These are phyloP conservation scores for Cyaniris semiargus DNA, from an alignment of 2,888 invertebrate genomes.

Conservation along the genomic window DNA sequence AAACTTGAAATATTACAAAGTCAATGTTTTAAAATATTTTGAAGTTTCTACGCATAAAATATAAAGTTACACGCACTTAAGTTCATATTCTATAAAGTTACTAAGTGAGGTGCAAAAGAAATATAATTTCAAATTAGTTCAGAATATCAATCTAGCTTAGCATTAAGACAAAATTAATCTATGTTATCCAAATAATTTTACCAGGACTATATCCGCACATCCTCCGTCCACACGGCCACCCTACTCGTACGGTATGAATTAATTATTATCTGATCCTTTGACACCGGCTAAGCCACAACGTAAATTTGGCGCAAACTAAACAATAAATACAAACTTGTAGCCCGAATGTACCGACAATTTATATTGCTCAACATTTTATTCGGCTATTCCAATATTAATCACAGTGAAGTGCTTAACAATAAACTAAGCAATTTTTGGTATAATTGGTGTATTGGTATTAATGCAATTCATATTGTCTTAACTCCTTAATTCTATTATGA, in stretches of 20 bases:
- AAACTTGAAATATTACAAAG: no score
- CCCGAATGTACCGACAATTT: conserved; percentile 17
- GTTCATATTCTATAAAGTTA: no score
- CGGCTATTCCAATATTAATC: background rate
- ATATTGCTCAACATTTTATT: background rate
- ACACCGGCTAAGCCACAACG: conserved; percentile 26
- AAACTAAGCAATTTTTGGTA: background rate
- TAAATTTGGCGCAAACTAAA: conserved; percentile 27
- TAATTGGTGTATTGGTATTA: background rate
- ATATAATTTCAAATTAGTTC: no score
- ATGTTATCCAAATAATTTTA: no score
- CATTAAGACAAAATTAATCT: no score
- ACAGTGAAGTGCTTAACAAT: background rate
- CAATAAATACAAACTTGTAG: conserved; percentile 24
- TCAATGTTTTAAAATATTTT: no score
- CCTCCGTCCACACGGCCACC: background rate
- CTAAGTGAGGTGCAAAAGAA: no score
- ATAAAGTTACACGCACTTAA: no score
- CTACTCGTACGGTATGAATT: conserved; percentile 32
- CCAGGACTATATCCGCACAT: background rate
- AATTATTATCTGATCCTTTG: conserved; percentile 34
- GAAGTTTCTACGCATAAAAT: no score
- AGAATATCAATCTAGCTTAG: no score
- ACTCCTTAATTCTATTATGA: no score
- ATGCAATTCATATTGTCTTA: no score